These are phyloP conservation scores for Epinotia demarniana DNA, from an alignment of 2,888 invertebrate genomes.

Conservation along the genomic window DNA sequence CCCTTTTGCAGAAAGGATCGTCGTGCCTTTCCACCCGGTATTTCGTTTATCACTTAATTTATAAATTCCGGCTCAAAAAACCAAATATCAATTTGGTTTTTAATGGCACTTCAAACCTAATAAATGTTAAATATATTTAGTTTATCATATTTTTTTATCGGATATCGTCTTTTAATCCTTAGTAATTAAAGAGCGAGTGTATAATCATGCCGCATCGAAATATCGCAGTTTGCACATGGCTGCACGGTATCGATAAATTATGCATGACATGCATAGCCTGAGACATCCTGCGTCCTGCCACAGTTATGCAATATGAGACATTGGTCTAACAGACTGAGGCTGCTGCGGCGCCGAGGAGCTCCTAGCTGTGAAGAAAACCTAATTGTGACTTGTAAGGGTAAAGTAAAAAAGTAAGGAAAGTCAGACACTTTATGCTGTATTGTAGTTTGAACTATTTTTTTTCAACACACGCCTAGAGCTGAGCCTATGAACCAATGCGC, in stretches of 20 bases:
- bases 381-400: neutral
- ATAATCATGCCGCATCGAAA: slow-evolving; percentile 15
- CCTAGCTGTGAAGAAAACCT: neutral
- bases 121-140: too few species aligned
- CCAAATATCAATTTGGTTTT: too few species aligned
- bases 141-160: too few species aligned
- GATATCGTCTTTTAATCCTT: neutral
- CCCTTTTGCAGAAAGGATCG: too few species aligned
- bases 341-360: neutral
- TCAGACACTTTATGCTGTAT: too few species aligned
- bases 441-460: neutral
- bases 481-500: too few species aligned
- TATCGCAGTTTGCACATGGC: slow-evolving; percentile 12
- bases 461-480: neutral
- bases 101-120: too few species aligned
- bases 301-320: slow-evolving; percentile 27
- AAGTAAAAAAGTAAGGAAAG: too few species aligned
- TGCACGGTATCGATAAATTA: slow-evolving; percentile 34
- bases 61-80: too few species aligned
- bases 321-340: neutral
- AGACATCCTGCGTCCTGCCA: slow-evolving; percentile 12
- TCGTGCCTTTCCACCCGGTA: too few species aligned
- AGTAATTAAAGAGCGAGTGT: neutral
- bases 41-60: too few species aligned
- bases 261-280: slow-evolving; percentile 37